Base-by-base conservation (phyloP, 1,140 invertebrate species). In the Drosophila lacertosa region DNA sequence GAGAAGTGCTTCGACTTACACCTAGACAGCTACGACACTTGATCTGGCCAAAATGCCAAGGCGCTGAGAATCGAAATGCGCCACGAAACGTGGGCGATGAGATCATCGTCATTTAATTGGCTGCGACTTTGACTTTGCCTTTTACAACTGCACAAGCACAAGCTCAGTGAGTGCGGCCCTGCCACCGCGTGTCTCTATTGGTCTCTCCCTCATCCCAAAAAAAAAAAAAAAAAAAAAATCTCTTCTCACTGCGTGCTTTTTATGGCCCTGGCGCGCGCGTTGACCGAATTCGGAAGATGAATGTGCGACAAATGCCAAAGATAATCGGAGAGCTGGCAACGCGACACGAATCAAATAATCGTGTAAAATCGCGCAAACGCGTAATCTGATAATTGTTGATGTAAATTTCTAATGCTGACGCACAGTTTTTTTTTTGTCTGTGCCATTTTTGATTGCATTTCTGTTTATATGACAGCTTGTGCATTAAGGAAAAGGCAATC, bases 221-320 rank as follows among this genome's bases (percentile, higher is more conserved):
- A 16, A n/a, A n/a, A n/a, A n/a, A n/a, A n/a, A n/a, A n/a, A n/a
- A n/a, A n/a, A n/a, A n/a, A n/a, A n/a, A n/a, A n/a, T n/a, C 37
- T 40, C 7, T 47, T 50, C 47, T 50, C 26, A 13, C 47, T 9
- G 20, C 39, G 18, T 15, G 15, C 6, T 35, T 65, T 74, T 64
- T 83, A 73, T 84, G 72, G 59, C 22, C 22, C 32, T 57, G 62
- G 67, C 75, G 70, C 63, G 73, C 81, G 68, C 77, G 59, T 64
- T 84, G 80, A 84, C 81, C 76, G 80, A 80, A 77, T 84, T 84
- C 39, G 76, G 72, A 84, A 86, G 80, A 84, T 73, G 81, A 69
- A 84, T 84, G 81, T 84, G 72, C 76, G 72, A 83, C 80, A 79
- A 79, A 76, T 72, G 72, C 66, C 58, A 62, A 50, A 75, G 72